Conservation (phyloP, 1,140 invertebrate genomes). For the Saccostrea glomerata region DNA sequence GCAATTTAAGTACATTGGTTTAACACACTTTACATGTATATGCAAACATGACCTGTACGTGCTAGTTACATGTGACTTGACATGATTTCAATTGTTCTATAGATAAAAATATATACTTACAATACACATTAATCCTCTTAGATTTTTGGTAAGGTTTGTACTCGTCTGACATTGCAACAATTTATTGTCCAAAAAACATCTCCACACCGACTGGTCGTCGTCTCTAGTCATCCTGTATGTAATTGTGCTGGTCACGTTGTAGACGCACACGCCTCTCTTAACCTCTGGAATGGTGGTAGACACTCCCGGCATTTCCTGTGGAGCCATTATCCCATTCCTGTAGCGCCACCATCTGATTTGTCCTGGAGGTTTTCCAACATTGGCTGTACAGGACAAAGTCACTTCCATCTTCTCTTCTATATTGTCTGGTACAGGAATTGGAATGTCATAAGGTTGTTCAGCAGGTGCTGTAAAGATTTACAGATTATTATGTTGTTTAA, state of each 20-base stretch:
- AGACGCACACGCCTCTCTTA: not conserved
- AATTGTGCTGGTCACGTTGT: slow-evolving; percentile 10
- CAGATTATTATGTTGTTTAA: too few relatives aligned
- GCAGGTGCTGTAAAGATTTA: not conserved
- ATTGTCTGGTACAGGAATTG: not conserved
- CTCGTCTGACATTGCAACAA: not conserved
- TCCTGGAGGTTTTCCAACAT: slow-evolving; percentile 29
- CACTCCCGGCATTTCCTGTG: not conserved
- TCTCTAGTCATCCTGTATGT: not conserved
- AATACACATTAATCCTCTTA: not conserved
- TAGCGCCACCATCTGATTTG: slow-evolving; percentile 25
- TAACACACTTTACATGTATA: too few relatives aligned
- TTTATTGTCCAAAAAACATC: slow-evolving; percentile 19
- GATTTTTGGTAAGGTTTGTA: slow-evolving; percentile 16
- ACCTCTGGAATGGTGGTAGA: not conserved
- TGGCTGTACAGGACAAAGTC: not conserved
- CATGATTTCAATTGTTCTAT: too few relatives aligned
- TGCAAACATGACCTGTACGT: too few relatives aligned
- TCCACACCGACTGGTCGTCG: not conserved
- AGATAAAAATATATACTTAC: not conserved
- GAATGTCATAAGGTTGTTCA: not conserved
- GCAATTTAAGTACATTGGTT: too few relatives aligned
- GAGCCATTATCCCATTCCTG: not conserved
- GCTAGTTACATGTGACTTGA: too few relatives aligned
- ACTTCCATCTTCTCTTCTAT: slow-evolving; percentile 13